Percentiles rank a stretch among this genome's conserved stretches.
These are phyloP conservation scores for Camponotus fellah DNA, from an alignment of 2,888 invertebrate species.

Conservation along the genomic window DNA sequence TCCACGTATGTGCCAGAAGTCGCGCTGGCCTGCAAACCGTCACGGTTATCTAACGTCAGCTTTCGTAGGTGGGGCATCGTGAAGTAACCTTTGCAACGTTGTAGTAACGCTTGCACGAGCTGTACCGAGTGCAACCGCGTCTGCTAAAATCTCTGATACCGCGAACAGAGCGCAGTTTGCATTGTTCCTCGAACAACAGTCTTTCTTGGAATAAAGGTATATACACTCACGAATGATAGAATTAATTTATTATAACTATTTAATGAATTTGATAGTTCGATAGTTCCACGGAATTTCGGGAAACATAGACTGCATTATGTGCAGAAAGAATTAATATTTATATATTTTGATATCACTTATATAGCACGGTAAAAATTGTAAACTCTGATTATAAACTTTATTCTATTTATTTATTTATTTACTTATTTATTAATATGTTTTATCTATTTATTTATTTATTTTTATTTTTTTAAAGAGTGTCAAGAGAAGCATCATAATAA, in stretches of 20 bases:
- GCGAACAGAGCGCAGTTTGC: not conserved
- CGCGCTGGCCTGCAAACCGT: conserved; percentile 26
- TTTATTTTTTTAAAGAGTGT: not conserved
- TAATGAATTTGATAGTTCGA: not conserved
- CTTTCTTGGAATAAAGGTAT: not conserved
- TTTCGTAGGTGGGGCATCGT: conserved; percentile 44
- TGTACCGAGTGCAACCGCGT: conserved; percentile 18
- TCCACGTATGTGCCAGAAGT: conserved; percentile 32
- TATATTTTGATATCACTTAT: too few species aligned
- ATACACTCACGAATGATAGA: not conserved
- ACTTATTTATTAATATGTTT: too few species aligned
- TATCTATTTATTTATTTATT: too few species aligned
- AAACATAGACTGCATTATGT: not conserved
- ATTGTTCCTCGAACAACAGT: not conserved
- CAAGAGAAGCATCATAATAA: not conserved
- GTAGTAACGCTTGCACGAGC: conserved; percentile 2
- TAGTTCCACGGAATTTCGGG: not conserved
- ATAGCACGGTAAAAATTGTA: too few species aligned
- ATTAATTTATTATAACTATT: not conserved
- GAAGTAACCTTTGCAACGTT: conserved; percentile 12
- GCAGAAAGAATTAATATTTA: not conserved
- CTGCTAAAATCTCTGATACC: conserved; percentile 42
- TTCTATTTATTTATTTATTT: not conserved
- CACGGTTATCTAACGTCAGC: conserved; percentile 59
- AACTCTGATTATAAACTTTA: not conserved